phyloP scores from a whole-genome alignment of 1,140 invertebrate genomes.

The Drosophila chauvacae region DNA sequence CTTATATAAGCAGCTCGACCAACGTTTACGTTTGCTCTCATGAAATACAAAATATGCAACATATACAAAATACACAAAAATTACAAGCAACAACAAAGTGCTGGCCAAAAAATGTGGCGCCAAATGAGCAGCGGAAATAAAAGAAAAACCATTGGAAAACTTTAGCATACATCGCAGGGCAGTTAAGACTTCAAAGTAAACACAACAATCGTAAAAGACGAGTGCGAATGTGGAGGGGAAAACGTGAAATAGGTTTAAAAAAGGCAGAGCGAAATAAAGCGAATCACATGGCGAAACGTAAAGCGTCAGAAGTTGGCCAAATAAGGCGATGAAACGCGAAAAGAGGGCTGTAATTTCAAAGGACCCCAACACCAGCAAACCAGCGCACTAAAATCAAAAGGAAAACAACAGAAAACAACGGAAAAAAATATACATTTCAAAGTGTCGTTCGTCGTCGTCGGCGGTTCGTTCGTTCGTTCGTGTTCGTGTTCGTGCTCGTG shows the following conservation, averaged over 20 bases:
- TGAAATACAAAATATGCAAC: slow-evolving; percentile 38
- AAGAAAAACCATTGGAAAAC: slow-evolving; percentile 26
- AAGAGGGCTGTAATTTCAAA: slow-evolving; percentile 42
- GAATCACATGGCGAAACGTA: slow-evolving; percentile 67
- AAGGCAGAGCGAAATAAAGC: slow-evolving; percentile 26
- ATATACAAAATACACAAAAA: slow-evolving; percentile 6
- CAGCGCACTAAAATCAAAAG: slow-evolving; percentile 43
- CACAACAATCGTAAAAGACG: slow-evolving; percentile 54
- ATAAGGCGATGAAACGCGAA: slow-evolving; percentile 40
- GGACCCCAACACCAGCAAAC: slow-evolving; percentile 37
- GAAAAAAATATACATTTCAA: slow-evolving; percentile 56
- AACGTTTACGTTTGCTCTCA: slow-evolving; percentile 44
- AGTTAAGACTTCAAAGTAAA: slow-evolving; percentile 67
- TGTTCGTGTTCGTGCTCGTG: slow-evolving; percentile 10
- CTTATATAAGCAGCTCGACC: slow-evolving; percentile 43
- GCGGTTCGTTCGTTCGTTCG: slow-evolving; percentile 11
- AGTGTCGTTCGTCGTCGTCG: slow-evolving; percentile 51
- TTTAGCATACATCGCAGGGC: slow-evolving; percentile 54
- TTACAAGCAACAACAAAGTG: slow-evolving; percentile 1
- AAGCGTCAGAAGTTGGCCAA: slow-evolving; percentile 69
- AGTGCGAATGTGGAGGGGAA: slow-evolving; percentile 45
- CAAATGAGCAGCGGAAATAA: slow-evolving; percentile 56
- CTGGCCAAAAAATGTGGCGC: slow-evolving; percentile 49
- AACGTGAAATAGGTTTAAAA: slow-evolving; percentile 38
- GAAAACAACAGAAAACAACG: slow-evolving; percentile 27